Evolutionary conservation across 2,888 invertebrate genomes (phyloP), one percentile per base, ranked within the genome.

Genomic region (Diloba caeruleocephala): DNA sequence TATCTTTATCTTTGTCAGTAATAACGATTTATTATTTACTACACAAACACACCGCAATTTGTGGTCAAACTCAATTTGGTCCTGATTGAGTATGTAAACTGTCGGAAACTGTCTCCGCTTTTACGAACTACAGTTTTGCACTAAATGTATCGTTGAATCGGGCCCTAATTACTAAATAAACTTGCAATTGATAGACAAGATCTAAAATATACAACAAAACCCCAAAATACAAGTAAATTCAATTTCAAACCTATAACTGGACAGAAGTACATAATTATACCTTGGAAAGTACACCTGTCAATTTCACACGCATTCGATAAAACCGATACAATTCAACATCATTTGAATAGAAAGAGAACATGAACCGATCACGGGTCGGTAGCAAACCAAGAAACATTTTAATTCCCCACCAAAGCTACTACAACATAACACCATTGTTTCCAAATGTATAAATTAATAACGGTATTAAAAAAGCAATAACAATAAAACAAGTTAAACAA

Each of bases 381-480:
- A 61, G 43, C 56, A 15, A 12, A 14, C 38, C 48, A 23, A 38
- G 17, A 38, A 14, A 38, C 67, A 56, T 33, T 48, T 56, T 49
- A 67, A 71, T 67, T 48, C 31, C 49, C 38, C 28, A 49, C 41
- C 48, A 44, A 41, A 29, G 34, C 62, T 49, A 57, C 68, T 14
- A 65, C 54, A 21, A 21, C 7, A 61, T 58, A 54, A 54, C 59
- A 37, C 50, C 55, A 66, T 63, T 66, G 70, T 73, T 65, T 50
- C 34, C 15, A 49, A 67, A 57, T 54, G 32, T 54, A 57, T 62
- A 56, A 55, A 66, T 68, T 60, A 72, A 73, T 71, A 68, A 68
- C 57, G 58, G 71, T 62, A 72, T 68, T 65, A 66, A 71, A 71
- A 66, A 39, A 49, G 45, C 34, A 8, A 66, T 66, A 66, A 56